phyloP scores from a whole-genome alignment of 2,113 vertebrate genomes.

The Carollia perspicillata region DNA sequence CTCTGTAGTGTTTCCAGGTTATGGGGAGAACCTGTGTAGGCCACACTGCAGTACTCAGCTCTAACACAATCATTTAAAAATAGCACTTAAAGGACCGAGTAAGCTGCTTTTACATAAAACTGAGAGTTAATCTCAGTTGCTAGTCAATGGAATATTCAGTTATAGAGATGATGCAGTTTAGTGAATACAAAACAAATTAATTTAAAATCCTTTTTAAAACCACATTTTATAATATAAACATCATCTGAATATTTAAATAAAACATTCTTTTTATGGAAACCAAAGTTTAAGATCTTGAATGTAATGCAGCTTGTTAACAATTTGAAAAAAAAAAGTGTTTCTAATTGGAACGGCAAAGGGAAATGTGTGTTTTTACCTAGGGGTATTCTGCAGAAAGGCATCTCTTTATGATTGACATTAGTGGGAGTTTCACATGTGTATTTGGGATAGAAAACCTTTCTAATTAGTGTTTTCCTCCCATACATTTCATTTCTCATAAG shows the following conservation, averaged over 20 bases:
- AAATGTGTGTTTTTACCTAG: background rate
- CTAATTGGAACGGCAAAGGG: background rate
- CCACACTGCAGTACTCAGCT: background rate
- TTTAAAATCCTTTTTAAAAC: background rate
- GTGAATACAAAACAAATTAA: background rate
- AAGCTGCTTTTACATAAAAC: background rate
- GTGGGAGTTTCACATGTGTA: conserved; percentile 39
- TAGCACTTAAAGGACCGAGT: background rate
- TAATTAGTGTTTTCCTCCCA: conserved; percentile 64
- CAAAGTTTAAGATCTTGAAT: background rate
- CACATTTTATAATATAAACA: background rate
- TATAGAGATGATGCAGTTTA: background rate
- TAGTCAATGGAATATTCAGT: background rate
- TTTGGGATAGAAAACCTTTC: conserved; percentile 27
- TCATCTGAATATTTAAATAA: background rate
- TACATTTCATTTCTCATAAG: conserved; percentile 59
- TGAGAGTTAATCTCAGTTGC: background rate
- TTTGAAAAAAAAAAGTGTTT: background rate
- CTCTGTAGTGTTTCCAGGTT: background rate
- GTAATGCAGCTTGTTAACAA: background rate
- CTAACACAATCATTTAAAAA: conserved; percentile 29
- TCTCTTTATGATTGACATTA: conserved; percentile 61
- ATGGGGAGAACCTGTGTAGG: background rate
- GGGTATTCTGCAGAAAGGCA: conserved; percentile 19
- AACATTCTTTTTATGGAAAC: background rate